Evolutionary conservation across 2,888 invertebrate genomes (phyloP), one percentile per base, ranked within the genome.

Genomic region (Phrixothrix hirtus): DNA sequence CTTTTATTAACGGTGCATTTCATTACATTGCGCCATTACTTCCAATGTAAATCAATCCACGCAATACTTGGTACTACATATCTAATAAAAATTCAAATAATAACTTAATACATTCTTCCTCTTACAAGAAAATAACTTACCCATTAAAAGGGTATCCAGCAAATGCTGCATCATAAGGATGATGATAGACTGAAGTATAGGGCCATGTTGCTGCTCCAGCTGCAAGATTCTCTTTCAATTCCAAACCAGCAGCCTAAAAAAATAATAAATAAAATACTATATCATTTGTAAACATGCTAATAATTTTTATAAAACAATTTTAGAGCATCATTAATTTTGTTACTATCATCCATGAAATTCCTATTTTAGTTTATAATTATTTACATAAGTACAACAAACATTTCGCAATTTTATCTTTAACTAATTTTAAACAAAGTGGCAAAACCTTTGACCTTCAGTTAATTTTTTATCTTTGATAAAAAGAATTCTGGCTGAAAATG

Each of bases 101-200:
- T n/a, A n/a, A n/a, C n/a, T n/a, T n/a, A n/a, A n/a, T n/a, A n/a
- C n/a, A n/a, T n/a, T n/a, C n/a, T n/a, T n/a, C n/a, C n/a, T n/a
- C n/a, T n/a, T n/a, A n/a, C n/a, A n/a, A n/a, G n/a, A n/a, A n/a
- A 21, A 7, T 21, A 21, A 83, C 92, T 92, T 80, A 94, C 94
- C 93, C 92, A 79, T 92, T 93, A 80, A 95, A 95, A 61, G 94
- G 92, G 81, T 95, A 95, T 66, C 92, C 91, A 55, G 92, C 91
- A 74, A 95, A 91, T 52, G 92, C 90, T 54, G 92, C 89, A 71
- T 95, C 95, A 78, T 95, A 95, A 41, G 94, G 93, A 77, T 95
- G 94, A n/a, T n/a, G n/a, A 78, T 94, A 94, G 60, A 93, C 90
- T 31, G 92, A 87, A 47, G 92, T 89, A 77, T 93, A 93, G 62